phyloP scores from a whole-genome alignment of 2,797 vertebrate genomes.

The Sebastes ruberrimus region DNA sequence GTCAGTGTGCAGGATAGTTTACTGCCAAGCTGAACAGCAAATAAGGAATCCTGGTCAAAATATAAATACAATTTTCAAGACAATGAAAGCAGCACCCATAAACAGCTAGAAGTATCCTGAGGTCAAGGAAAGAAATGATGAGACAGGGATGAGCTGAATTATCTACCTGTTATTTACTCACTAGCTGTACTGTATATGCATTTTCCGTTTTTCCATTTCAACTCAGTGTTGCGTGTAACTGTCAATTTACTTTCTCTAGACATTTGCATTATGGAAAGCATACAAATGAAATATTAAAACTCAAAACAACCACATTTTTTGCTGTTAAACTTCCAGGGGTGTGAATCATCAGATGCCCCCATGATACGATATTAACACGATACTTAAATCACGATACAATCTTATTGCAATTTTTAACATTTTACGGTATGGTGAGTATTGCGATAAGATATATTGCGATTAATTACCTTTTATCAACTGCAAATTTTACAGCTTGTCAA shows the following conservation, averaged over 20 bases:
- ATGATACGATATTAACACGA: too few relatives aligned
- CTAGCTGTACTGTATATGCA: not conserved
- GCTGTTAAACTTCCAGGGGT: too few relatives aligned
- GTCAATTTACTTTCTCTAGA: not conserved
- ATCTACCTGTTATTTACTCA: not conserved
- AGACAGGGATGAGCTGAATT: not conserved
- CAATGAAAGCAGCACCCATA: not conserved
- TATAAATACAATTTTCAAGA: not conserved
- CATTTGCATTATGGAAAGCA: not conserved
- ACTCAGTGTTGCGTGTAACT: not conserved
- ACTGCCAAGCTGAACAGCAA: not conserved
- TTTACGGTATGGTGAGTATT: too few relatives aligned
- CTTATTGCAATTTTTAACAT: too few relatives aligned
- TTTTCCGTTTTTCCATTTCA: not conserved
- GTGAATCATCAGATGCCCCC: too few relatives aligned
- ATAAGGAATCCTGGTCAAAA: not conserved
- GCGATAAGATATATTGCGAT: too few relatives aligned
- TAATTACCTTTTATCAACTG: too few relatives aligned
- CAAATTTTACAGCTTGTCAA: too few relatives aligned
- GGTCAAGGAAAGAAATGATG: not conserved
- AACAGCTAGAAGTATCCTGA: not conserved
- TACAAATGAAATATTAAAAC: not conserved
- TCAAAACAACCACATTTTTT: not conserved
- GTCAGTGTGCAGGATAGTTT: not conserved
- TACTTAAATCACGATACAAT: too few relatives aligned